phyloP scores from a whole-genome alignment of 2,113 vertebrate species.

The Saimiri boliviensis region DNA sequence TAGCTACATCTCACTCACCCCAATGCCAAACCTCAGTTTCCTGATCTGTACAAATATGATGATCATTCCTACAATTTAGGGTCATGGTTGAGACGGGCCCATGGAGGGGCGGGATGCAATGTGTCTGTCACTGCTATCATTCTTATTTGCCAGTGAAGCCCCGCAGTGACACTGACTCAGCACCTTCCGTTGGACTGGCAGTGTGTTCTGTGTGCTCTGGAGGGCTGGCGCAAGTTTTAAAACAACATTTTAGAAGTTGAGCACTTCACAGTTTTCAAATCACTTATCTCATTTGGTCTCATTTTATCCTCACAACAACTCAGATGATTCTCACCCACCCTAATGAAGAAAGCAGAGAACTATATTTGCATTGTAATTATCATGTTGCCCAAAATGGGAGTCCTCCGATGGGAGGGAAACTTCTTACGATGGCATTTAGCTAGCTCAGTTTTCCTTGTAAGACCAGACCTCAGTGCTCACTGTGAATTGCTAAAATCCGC shows the following conservation, averaged over 20 bases:
- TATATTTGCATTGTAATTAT: slow-evolving; percentile 64
- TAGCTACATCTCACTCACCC: background rate
- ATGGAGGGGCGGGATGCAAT: fast-evolving
- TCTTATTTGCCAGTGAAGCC: fast-evolving
- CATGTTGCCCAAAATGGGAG: slow-evolving; percentile 40
- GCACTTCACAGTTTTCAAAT: slow-evolving; percentile 68
- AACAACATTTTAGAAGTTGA: background rate
- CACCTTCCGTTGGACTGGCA: fast-evolving
- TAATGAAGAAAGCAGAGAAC: slow-evolving; percentile 73
- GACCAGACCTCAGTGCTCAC: background rate
- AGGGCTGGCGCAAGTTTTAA: background rate
- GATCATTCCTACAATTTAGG: fast-evolving
- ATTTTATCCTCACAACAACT: slow-evolving; percentile 64
- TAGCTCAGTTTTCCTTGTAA: background rate
- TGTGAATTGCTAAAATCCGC: background rate
- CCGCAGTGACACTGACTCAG: fast-evolving
- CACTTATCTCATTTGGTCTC: slow-evolving; percentile 64
- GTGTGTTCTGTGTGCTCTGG: fast-evolving
- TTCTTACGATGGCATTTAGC: background rate
- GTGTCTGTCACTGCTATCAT: fast-evolving
- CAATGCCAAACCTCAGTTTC: background rate
- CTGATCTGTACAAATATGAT: background rate
- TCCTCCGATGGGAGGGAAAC: slow-evolving; percentile 23
- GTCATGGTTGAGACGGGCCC: no score
- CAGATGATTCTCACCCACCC: slow-evolving; percentile 57